phyloP scores from a whole-genome alignment of 2,113 vertebrate species.

The Gymnogyps californianus region DNA sequence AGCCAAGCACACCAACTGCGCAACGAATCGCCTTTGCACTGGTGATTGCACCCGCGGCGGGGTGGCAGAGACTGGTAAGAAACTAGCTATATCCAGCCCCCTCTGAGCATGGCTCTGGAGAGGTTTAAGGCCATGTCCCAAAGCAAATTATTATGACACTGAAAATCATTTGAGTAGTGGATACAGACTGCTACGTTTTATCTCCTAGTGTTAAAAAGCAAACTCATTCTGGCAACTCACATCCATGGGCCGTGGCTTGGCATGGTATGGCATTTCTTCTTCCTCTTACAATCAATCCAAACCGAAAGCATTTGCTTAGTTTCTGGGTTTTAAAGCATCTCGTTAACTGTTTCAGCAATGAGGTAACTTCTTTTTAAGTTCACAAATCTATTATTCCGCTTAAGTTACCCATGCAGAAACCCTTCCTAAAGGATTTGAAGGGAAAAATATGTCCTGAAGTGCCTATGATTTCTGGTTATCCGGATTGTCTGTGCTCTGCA shows the following conservation, averaged over 20 bases:
- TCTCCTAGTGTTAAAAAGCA: not conserved
- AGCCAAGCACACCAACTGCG: rapidly evolving
- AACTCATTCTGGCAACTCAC: not conserved
- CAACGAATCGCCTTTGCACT: not conserved
- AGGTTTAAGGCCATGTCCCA: not conserved
- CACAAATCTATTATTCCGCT: not conserved
- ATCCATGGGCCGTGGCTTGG: not conserved
- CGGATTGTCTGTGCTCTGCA: not conserved
- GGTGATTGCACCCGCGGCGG: rapidly evolving
- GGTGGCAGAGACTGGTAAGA: not conserved
- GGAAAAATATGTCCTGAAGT: not conserved
- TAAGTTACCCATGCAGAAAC: not conserved
- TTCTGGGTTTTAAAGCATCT: not conserved
- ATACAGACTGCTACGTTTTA: not conserved
- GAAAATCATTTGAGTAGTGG: not conserved
- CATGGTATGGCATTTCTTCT: not conserved
- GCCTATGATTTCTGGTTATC: not conserved
- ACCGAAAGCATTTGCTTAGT: not conserved
- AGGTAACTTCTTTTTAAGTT: not conserved
- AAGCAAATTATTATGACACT: not conserved
- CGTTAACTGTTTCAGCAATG: not conserved
- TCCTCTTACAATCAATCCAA: not conserved
- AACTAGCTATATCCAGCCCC: not conserved
- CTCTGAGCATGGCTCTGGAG: not conserved
- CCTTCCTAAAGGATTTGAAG: not conserved